These are phyloP conservation scores for Nipponia nippon DNA, from an alignment of 2,113 vertebrate species.

Conservation along the genomic window DNA sequence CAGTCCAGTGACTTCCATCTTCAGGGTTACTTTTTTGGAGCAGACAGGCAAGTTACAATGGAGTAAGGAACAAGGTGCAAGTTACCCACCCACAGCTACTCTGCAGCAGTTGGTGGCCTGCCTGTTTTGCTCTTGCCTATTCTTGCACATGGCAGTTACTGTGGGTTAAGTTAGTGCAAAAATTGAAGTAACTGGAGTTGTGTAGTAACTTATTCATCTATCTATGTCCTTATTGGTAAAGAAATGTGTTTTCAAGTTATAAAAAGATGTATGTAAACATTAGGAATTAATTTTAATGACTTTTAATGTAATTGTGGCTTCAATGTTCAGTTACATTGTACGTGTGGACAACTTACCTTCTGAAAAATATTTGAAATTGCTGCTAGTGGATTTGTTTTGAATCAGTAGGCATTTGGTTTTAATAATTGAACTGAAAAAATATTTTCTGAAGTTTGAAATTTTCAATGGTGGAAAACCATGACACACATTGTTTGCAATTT, in stretches of 20 bases:
- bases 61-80: not conserved
- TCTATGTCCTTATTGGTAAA: not conserved
- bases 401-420: not conserved
- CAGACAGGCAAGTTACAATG: not conserved
- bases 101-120: not conserved
- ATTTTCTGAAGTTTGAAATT: not conserved
- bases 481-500: not conserved
- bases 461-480: not conserved
- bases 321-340: not conserved
- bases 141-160: not conserved
- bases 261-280: not conserved
- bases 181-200: not conserved
- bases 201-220: not conserved
- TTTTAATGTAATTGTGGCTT: not conserved
- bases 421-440: not conserved
- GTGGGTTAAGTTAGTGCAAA: not conserved
- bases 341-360: not conserved
- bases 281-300: not conserved
- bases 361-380: not conserved
- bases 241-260: not conserved
- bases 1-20: not conserved
- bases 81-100: not conserved
- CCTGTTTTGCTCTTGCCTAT: not conserved
- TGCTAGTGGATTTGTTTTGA: not conserved
- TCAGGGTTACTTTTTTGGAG: not conserved